phyloP scores from a whole-genome alignment of 2,797 vertebrate genomes.

The Argya squamiceps region DNA sequence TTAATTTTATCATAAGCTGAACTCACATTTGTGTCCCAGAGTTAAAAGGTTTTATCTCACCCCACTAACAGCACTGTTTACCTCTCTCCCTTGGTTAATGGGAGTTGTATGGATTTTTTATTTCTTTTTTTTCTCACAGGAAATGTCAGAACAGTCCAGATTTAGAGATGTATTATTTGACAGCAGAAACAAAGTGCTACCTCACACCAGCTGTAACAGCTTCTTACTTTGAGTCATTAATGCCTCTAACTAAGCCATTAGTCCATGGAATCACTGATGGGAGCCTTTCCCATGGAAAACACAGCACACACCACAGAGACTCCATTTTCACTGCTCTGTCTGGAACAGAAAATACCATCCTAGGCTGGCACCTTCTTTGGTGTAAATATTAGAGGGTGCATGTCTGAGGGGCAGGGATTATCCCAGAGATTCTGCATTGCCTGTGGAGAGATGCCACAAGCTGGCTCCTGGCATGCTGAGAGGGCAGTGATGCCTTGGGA shows the following conservation, averaged over 20 bases:
- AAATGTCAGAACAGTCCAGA: conserved; percentile 28
- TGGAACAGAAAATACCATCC: not conserved
- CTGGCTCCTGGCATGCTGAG: rapidly evolving
- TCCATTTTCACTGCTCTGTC: not conserved
- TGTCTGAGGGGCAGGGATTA: not conserved
- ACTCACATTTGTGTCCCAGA: conserved; percentile 39
- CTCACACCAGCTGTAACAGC: not conserved
- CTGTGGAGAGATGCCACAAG: rapidly evolving
- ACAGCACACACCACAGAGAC: not conserved
- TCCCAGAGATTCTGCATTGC: not conserved
- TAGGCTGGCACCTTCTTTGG: not conserved
- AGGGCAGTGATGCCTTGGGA: not conserved
- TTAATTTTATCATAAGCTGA: conserved; percentile 31
- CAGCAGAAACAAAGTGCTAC: conserved; percentile 29
- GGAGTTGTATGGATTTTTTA: conserved; percentile 28
- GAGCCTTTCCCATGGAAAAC: not conserved
- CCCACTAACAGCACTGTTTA: not conserved
- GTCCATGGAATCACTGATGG: not conserved
- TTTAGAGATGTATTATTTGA: conserved; percentile 22
- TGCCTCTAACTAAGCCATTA: not conserved
- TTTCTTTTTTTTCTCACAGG: not conserved
- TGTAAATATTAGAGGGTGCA: rapidly evolving
- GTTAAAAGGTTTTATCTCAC: conserved; percentile 33
- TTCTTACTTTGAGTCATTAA: not conserved
- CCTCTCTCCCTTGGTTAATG: not conserved